phyloP scores from a whole-genome alignment of 1,140 invertebrate species.

The Camponotus vicinus region DNA sequence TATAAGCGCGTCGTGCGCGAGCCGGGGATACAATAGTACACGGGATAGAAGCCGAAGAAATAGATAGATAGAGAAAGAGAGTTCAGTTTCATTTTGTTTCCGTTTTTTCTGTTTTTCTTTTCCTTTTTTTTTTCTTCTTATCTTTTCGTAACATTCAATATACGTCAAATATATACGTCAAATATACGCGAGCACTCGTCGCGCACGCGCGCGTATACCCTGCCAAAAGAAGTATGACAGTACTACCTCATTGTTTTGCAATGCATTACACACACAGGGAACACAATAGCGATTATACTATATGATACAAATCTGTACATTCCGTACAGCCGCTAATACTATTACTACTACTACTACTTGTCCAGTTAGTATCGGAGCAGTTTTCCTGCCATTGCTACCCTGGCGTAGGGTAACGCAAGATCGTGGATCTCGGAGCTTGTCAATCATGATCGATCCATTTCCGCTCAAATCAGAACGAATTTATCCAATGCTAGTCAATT shows the following conservation, averaged over 20 bases:
- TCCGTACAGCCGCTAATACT: constrained; percentile 70
- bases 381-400: constrained; percentile 68
- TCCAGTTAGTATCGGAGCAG: constrained; percentile 64
- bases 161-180: background rate
- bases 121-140: constrained; percentile 8
- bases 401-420: constrained; percentile 56
- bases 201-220: constrained; percentile 60
- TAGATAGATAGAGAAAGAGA: background rate
- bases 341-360: constrained; percentile 52
- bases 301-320: constrained; percentile 71
- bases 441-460: background rate
- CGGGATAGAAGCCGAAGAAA: constrained; percentile 17
- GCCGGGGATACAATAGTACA: constrained; percentile 49
- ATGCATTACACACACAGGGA: constrained; percentile 70
- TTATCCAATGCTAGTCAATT: constrained; percentile 30
- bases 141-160: constrained; percentile 27
- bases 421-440: constrained; percentile 54
- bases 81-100: constrained; percentile 27
- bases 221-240: constrained; percentile 80
- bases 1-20: constrained; percentile 63
- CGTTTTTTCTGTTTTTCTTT: background rate
- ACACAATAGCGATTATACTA: constrained; percentile 69
- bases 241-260: constrained; percentile 83
- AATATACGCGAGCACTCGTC: constrained; percentile 41
- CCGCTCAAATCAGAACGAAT: background rate